Conservation (phyloP, 2,113 vertebrate species). For the Ceuthmochares aereus region DNA sequence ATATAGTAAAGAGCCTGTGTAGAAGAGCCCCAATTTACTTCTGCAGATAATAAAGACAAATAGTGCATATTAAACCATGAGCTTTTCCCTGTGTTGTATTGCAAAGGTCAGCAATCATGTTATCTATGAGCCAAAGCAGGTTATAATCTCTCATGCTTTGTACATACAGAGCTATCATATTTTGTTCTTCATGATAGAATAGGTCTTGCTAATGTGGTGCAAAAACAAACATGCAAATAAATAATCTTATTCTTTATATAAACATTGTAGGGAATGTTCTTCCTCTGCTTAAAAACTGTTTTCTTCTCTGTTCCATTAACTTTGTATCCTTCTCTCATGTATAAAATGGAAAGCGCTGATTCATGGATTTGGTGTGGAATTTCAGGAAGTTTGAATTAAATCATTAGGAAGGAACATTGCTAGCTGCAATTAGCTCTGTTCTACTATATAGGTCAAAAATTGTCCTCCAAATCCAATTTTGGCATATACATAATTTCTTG, state of each 20-base stretch:
- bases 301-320: not conserved
- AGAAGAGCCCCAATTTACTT: constrained; percentile 98
- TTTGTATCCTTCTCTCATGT: not conserved
- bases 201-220: not conserved
- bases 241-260: not conserved
- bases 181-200: not conserved
- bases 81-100: not conserved
- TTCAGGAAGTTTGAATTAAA: not conserved
- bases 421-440: not conserved
- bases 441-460: not conserved
- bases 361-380: not conserved
- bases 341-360: not conserved
- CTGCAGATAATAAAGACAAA: constrained; percentile 73
- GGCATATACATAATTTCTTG: not conserved
- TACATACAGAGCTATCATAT: not conserved
- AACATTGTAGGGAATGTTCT: not conserved
- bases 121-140: not conserved
- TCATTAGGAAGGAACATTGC: not conserved
- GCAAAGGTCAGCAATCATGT: not conserved
- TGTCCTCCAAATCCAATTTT: not conserved
- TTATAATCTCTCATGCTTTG: not conserved
- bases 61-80: not conserved
- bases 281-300: not conserved
- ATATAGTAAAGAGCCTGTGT: constrained; percentile 93
- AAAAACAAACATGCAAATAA: not conserved